phyloP scores from a whole-genome alignment of 2,888 invertebrate genomes.

The Napeogenes sylphis region DNA sequence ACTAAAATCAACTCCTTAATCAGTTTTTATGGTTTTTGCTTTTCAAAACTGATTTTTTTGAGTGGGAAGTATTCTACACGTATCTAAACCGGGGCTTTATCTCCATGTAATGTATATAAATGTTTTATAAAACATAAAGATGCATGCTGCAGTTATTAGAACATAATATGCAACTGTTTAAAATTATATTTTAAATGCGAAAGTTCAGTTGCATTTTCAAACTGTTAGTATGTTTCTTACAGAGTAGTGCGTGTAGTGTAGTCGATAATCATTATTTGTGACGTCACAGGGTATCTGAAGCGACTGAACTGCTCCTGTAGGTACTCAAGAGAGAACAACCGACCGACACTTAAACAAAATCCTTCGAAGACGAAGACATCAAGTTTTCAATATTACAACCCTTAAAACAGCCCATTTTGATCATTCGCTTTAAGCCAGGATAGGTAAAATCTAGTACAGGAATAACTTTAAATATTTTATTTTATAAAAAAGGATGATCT shows the following conservation, averaged over 20 bases:
- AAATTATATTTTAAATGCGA: too few relatives aligned
- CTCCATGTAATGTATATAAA: too few relatives aligned
- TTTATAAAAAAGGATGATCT: background rate
- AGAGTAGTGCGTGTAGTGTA: background rate
- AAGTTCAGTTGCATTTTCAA: too few relatives aligned
- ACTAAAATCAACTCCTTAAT: too few relatives aligned
- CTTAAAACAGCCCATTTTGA: background rate
- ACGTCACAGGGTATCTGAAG: background rate
- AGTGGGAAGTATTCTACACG: too few relatives aligned
- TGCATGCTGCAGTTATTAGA: too few relatives aligned
- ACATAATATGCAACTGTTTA: too few relatives aligned
- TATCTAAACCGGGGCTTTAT: too few relatives aligned
- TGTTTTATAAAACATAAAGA: too few relatives aligned
- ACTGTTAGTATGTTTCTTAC: too few relatives aligned
- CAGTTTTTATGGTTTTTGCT: too few relatives aligned
- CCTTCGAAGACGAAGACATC: constrained; percentile 1
- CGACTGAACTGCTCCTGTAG: background rate
- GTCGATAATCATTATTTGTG: background rate
- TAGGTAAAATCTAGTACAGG: background rate
- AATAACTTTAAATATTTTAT: background rate
- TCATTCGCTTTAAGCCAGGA: background rate
- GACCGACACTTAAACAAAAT: background rate
- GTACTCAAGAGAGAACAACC: background rate
- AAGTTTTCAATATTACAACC: background rate
- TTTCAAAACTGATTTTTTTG: too few relatives aligned